Conservation (phyloP, 1,140 invertebrate genomes). For the Thaumetopoea pityocampa region DNA sequence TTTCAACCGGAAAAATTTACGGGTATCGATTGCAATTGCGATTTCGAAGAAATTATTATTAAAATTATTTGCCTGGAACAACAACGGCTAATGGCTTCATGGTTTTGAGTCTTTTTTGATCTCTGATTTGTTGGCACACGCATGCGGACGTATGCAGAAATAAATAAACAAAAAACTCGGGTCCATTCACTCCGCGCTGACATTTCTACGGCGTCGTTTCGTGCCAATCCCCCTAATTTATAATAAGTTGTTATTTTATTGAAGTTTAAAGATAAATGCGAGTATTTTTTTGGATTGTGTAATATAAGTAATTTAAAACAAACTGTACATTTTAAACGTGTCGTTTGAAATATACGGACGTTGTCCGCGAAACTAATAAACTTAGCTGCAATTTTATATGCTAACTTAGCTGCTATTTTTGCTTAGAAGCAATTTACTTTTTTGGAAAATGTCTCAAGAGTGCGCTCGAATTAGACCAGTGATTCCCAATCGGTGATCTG, state of each 20-base stretch:
- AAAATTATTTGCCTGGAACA: conserved; percentile 28
- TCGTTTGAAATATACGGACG: too few species aligned
- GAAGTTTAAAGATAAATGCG: conserved; percentile 14
- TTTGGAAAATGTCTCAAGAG: too few species aligned
- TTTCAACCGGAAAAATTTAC: conserved; percentile 10
- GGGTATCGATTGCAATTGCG: conserved; percentile 5
- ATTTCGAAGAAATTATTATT: conserved; percentile 19
- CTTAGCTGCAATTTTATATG: too few species aligned
- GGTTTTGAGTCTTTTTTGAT: conserved; percentile 38
- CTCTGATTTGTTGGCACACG: conserved; percentile 53
- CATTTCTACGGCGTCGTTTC: conserved; percentile 52
- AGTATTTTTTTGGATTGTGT: conserved; percentile 9
- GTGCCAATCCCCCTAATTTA: conserved; percentile 55
- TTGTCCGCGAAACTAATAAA: too few species aligned
- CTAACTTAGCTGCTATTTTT: too few species aligned
- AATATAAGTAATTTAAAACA: conserved; percentile 8
- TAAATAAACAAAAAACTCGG: conserved; percentile 61
- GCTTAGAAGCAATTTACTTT: too few species aligned
- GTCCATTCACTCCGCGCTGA: conserved; percentile 65
- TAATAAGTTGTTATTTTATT: conserved; percentile 33
- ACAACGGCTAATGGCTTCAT: conserved; percentile 37
- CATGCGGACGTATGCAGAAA: conserved; percentile 59
- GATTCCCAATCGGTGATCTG: too few species aligned
- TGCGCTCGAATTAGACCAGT: too few species aligned
- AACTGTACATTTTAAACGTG: conserved; percentile 9